Evolutionary conservation across 2,113 vertebrate species (phyloP).

Genomic region (Stercorarius parasiticus): DNA sequence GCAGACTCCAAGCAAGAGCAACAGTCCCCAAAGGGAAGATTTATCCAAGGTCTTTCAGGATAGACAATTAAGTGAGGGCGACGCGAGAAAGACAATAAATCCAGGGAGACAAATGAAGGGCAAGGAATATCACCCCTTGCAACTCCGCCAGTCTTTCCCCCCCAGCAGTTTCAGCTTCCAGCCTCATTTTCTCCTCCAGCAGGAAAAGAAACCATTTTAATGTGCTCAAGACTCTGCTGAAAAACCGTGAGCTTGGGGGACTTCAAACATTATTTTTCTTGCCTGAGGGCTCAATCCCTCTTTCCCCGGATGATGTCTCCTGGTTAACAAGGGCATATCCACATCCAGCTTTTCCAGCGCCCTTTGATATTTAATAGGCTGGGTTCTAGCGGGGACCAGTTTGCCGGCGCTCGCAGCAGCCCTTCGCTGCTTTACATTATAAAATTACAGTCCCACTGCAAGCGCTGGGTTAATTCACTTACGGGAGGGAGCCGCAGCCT

Average conservation of each 20-base stretch:
- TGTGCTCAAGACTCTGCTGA: neutral
- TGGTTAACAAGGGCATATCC: neutral
- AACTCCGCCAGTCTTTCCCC: neutral
- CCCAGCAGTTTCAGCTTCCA: neutral
- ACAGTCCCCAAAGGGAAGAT: slow-evolving; percentile 31
- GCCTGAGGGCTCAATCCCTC: slow-evolving; percentile 11
- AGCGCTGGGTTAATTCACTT: neutral
- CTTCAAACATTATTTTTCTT: neutral
- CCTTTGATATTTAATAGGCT: slow-evolving; percentile 27
- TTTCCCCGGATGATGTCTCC: neutral
- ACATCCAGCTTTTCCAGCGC: neutral
- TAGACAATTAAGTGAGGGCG: neutral
- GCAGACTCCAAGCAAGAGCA: neutral
- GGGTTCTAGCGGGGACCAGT: neutral
- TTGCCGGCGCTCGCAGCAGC: neutral
- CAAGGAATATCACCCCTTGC: neutral
- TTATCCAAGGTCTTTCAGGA: slow-evolving; percentile 50
- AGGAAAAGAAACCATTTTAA: neutral
- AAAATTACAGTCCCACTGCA: neutral
- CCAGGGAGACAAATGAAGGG: slow-evolving; percentile 35
- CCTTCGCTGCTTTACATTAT: neutral
- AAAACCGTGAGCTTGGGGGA: neutral
- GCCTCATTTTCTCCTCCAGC: slow-evolving; percentile 26
- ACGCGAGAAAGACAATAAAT: neutral
- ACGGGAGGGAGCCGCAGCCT: neutral